Base-by-base conservation (phyloP, 2,888 invertebrate genomes). In the Protophormia terraenovae region DNA sequence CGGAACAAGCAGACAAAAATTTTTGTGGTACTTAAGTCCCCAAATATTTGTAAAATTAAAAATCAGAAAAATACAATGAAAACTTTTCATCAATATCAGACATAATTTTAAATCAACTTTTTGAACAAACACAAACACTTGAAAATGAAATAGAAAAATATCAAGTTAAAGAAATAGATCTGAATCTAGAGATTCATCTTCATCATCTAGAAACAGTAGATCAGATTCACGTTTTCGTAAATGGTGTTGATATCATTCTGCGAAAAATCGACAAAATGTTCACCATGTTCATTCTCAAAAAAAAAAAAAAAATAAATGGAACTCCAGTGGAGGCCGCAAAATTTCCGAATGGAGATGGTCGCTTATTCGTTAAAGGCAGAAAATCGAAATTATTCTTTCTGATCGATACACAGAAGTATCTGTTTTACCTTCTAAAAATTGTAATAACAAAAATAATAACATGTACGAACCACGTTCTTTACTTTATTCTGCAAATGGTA, bases 301-400 rank as follows among this genome's bases (percentile, higher is more conserved):
- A n/a, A n/a, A n/a, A n/a, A 71, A 53, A 71, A n/a, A 66, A 71
- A 53, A n/a, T 71, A 32, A 50, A 50, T 35, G 69, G 53, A 71
- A 29, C 5, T 71, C 53, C 47, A 50, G 50, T 50, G 0, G 50
- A 47, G 67, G 67, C 47, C 50, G 7, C 67, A 50, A 50, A 50
- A 69, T 50, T 69, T 69, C 67, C 67, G n/a, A 47, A 14, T 16
- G 16, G 7, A 6, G 27, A 69, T 27, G 50, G 67, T 16, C 67
- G 67, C 10, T 32, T 69, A 27, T 69, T 69, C 67, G 29, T 69
- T 6, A 58, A 58, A 7, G 24, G 16, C 8, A 24, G 1, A 22
- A n/a, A n/a, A n/a, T n/a, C n/a, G n/a, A n/a, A n/a, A n/a, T n/a
- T n/a, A n/a, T n/a, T n/a, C n/a, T n/a, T 58, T 32, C 16, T 58